Percentiles rank a stretch among this genome's conserved stretches.
Conservation (phyloP, 2,888 invertebrate genomes). For the Morpho deidamia region DNA sequence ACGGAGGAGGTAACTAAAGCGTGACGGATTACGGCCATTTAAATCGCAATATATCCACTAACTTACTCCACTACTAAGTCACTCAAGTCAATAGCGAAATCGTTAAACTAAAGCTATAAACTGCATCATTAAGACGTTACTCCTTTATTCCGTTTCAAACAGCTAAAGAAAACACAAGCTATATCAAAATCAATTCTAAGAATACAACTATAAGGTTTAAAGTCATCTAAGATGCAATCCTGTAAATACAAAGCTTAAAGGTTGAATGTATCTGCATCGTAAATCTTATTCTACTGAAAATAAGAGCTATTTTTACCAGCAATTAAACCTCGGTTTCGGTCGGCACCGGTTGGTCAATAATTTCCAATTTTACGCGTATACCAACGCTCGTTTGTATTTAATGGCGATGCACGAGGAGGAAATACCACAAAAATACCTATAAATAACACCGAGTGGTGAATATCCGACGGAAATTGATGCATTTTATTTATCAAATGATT, state of each 20-base stretch:
- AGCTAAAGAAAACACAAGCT: background rate
- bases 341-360: slow-evolving; percentile 17
- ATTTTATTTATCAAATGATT: too few species aligned
- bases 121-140: slow-evolving; percentile 1
- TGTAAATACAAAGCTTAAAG: slow-evolving; percentile 5
- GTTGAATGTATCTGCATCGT: background rate
- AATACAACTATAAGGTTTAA: background rate
- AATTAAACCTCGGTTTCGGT: slow-evolving; percentile 5
- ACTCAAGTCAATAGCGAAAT: background rate
- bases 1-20: too few species aligned
- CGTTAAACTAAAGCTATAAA: slow-evolving; percentile 7
- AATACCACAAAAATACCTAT: slow-evolving; percentile 1
- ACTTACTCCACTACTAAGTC: background rate
- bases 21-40: background rate
- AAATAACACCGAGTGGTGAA: background rate
- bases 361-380: slow-evolving; percentile 16
- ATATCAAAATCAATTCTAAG: background rate
- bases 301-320: slow-evolving; percentile 8
- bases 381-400: slow-evolving; percentile 5
- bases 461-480: too few species aligned
- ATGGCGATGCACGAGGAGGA: slow-evolving; percentile 2
- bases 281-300: slow-evolving; percentile 5
- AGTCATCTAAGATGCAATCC: background rate
- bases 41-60: background rate
- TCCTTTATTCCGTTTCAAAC: background rate